phyloP scores from a whole-genome alignment of 2,113 vertebrate species.

The Solea senegalensis region DNA sequence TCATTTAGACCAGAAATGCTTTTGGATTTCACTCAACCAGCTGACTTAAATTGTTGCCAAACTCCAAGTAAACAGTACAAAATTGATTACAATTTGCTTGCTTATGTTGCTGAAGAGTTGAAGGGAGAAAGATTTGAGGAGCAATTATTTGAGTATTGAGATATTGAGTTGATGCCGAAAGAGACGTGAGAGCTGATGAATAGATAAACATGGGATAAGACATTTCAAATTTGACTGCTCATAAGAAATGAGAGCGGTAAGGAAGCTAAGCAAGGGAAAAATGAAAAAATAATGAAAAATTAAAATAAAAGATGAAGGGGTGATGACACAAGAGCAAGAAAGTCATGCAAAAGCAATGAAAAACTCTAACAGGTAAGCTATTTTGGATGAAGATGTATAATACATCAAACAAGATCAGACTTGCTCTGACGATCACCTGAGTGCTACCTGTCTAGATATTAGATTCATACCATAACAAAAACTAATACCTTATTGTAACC shows the following conservation, averaged over 20 bases:
- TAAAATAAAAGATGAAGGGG: conserved; percentile 5
- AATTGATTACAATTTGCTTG: too few relatives aligned
- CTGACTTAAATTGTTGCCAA: too few relatives aligned
- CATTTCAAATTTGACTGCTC: background rate
- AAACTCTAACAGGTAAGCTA: conserved; percentile 8
- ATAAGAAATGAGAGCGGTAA: background rate
- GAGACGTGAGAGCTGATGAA: too few relatives aligned
- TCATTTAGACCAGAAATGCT: too few relatives aligned
- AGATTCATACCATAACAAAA: background rate
- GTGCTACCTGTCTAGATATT: conserved; percentile 11
- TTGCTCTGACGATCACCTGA: conserved; percentile 1
- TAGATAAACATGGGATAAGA: background rate
- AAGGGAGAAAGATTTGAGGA: too few relatives aligned
- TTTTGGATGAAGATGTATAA: conserved; percentile 18
- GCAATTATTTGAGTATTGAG: too few relatives aligned
- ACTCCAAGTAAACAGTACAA: too few relatives aligned
- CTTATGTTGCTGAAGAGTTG: too few relatives aligned
- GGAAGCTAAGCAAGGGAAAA: background rate
- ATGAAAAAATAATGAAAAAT: background rate
- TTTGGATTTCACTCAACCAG: too few relatives aligned
- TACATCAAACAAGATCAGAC: background rate
- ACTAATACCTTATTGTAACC: background rate
- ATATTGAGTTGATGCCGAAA: too few relatives aligned
- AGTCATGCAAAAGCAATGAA: conserved; percentile 14
- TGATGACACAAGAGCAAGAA: background rate